These are phyloP conservation scores for Calidris pugnax DNA, from an alignment of 2,113 vertebrate species.

Conservation along the genomic window DNA sequence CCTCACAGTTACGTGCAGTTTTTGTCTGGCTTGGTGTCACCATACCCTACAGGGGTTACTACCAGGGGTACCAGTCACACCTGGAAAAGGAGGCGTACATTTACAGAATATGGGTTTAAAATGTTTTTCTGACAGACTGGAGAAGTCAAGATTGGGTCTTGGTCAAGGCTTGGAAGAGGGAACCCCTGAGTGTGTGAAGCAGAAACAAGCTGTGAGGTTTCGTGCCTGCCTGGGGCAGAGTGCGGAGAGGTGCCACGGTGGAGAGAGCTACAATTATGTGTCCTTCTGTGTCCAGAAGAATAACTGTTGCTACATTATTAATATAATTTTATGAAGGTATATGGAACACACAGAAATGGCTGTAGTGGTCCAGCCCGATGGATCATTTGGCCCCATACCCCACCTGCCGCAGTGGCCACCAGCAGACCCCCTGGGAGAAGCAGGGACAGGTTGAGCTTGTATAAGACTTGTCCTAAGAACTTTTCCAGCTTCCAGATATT, in stretches of 20 bases:
- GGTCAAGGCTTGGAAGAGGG: neutral
- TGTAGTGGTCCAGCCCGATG: neutral
- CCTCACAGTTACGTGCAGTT: neutral
- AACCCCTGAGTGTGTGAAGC: neutral
- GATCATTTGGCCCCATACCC: rapidly evolving
- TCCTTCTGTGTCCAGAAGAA: neutral
- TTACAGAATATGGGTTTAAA: neutral
- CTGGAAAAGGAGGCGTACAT: neutral
- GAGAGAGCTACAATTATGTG: neutral
- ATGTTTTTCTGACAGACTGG: neutral
- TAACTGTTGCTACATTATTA: neutral
- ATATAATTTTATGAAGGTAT: neutral
- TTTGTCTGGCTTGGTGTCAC: neutral
- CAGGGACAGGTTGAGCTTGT: neutral
- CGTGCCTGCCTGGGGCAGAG: neutral
- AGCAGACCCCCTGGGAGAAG: rapidly evolving
- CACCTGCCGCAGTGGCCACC: neutral
- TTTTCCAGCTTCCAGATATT: neutral
- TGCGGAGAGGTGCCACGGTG: neutral
- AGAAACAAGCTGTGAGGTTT: neutral
- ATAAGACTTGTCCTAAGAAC: neutral
- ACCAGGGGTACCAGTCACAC: neutral
- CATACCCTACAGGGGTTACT: rapidly evolving
- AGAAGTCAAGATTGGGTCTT: neutral
- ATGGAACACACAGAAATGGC: neutral